These are phyloP conservation scores for Protaetia brevitarsis DNA, from an alignment of 1,140 invertebrate genomes.

Conservation along the genomic window DNA sequence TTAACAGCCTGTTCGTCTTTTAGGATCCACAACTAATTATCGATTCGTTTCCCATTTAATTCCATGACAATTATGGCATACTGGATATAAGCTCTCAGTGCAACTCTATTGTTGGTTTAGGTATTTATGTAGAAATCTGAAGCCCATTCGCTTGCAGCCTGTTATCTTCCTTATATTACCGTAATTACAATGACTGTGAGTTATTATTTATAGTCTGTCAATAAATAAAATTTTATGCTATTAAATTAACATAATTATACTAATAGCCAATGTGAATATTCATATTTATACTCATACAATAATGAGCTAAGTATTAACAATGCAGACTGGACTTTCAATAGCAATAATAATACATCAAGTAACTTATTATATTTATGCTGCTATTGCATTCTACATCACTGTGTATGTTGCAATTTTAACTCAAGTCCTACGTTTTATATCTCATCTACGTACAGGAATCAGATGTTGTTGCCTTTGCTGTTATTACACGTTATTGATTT, in stretches of 20 bases:
- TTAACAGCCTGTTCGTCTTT: too few species aligned
- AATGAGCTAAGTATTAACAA: background rate
- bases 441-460: too few species aligned
- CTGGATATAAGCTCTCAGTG: background rate
- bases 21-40: too few species aligned
- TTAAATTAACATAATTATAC: conserved; percentile 11
- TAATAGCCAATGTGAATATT: background rate
- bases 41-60: too few species aligned
- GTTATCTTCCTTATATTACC: conserved; percentile 8
- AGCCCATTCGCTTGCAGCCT: background rate
- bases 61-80: too few species aligned
- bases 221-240: conserved; percentile 18
- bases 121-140: background rate
- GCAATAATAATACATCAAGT: background rate
- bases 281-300: background rate
- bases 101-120: background rate
- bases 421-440: too few species aligned
- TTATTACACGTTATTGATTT: conserved; percentile 8
- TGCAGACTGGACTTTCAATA: background rate
- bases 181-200: conserved; percentile 9
- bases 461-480: too few species aligned
- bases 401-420: too few species aligned
- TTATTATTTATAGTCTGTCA: conserved; percentile 14
- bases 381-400: too few species aligned
- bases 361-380: too few species aligned